Conservation (phyloP, 2,113 vertebrate species). For the Eudyptes chrysolophus region DNA sequence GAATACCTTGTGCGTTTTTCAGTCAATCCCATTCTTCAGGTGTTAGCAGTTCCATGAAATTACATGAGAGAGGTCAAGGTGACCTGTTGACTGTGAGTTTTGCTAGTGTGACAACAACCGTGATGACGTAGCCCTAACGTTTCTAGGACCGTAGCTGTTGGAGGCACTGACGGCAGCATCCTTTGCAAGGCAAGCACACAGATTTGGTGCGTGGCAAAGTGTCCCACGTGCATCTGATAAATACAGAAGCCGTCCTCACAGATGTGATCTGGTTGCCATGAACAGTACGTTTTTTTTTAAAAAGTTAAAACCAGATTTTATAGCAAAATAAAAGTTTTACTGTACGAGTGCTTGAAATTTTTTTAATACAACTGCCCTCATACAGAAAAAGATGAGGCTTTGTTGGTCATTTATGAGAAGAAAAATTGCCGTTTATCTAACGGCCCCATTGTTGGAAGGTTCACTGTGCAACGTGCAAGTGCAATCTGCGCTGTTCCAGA, state of each 20-base stretch:
- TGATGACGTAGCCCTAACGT: neutral
- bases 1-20: neutral
- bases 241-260: neutral
- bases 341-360: neutral
- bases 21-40: neutral
- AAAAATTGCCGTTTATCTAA: neutral
- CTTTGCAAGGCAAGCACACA: neutral
- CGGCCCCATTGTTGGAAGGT: neutral
- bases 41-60: neutral
- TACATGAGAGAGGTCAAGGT: neutral
- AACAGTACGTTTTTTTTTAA: neutral
- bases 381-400: neutral
- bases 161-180: neutral
- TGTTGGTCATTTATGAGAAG: neutral
- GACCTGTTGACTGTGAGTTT: neutral
- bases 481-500: neutral
- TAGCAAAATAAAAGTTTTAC: neutral
- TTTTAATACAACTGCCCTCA: neutral
- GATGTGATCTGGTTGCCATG: neutral
- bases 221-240: neutral
- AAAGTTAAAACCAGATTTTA: neutral
- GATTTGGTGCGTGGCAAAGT: rapidly evolving
- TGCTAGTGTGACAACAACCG: neutral
- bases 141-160: neutral
- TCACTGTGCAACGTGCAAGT: neutral